These are phyloP conservation scores for Brachionus koreanus DNA, from an alignment of 1,140 invertebrate genomes.

Conservation along the genomic window DNA sequence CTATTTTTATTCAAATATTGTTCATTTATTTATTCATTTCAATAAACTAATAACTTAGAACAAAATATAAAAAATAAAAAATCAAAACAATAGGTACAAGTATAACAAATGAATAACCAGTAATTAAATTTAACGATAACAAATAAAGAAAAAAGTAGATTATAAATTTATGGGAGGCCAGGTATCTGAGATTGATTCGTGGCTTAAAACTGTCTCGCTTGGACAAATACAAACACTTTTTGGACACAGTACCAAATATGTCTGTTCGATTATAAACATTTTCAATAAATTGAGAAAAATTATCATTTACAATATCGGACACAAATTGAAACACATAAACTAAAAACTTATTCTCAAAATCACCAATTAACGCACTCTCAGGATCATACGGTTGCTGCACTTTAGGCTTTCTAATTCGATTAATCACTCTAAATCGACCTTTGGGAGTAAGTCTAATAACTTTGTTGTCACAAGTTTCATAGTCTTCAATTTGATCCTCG, in stretches of 20 bases:
- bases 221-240: constrained; percentile 1
- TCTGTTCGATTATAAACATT: neutral
- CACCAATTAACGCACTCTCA: neutral
- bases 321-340: constrained; percentile 3
- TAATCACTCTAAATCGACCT: neutral
- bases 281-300: neutral
- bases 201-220: neutral
- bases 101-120: neutral
- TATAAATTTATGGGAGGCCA: constrained; percentile 39
- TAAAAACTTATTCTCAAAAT: constrained; percentile 28
- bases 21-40: neutral
- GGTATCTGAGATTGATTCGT: neutral
- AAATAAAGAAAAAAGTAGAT: constrained; percentile 42
- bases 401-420: neutral
- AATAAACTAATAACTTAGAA: constrained; percentile 44
- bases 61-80: neutral
- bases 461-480: neutral
- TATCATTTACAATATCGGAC: constrained; percentile 23
- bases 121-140: neutral
- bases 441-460: neutral
- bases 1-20: too few relatives aligned
- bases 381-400: neutral
- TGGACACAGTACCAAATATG: neutral
- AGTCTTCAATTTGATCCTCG: neutral
- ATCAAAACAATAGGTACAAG: constrained; percentile 2